Evolutionary conservation across 2,888 invertebrate genomes (phyloP), one percentile per base, ranked within the genome.

Genomic region (Macrosoma leucophasiata): DNA sequence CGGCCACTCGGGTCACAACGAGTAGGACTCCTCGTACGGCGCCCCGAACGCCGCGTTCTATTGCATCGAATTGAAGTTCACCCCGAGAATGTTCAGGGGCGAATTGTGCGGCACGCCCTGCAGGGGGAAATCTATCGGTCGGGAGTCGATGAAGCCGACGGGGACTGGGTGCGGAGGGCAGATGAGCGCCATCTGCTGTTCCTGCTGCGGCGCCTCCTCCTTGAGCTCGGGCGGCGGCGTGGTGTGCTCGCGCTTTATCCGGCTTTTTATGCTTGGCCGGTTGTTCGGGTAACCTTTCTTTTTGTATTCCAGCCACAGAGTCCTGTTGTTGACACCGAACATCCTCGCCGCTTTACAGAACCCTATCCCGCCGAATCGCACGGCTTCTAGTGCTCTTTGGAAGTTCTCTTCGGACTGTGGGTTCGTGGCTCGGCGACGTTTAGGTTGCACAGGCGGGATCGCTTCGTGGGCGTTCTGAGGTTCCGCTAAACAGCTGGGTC

Each of bases 401-500:
- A 94, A 94, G 64, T 93, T 93, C 60, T 93, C 93, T 55, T 92
- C 93, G 1, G 91, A 89, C 65, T 93, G 94, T 0, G 93, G 93
- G 72, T 94, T 93, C 31, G 90, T 88, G 31, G 90, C 66, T 39
- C 93, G 87, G 55, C 92, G 90, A 21, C 92, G 86, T 54, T 91
- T 91, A 4, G 81, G 84, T 39, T 77, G 84, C 13, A 77, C 65
- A 12, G 72, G 52, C 40, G 51, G 55, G 14, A 56, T 47, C 11
- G 40, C 58, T 36, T 70, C 70, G 33, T 73, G 67, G 20, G 65
- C 54, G 2, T 55, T 52, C 27, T 51, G 61, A 8, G 58, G 46
- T 18, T 84, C 84, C 12, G 62, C 53, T 31, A 60, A 63, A 45
- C 74, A 70, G 27, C 78, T 62, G 46, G 78, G 62, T 37, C 78